Conservation (phyloP, 1,140 invertebrate species). For the Acromyrmex echinatior region DNA sequence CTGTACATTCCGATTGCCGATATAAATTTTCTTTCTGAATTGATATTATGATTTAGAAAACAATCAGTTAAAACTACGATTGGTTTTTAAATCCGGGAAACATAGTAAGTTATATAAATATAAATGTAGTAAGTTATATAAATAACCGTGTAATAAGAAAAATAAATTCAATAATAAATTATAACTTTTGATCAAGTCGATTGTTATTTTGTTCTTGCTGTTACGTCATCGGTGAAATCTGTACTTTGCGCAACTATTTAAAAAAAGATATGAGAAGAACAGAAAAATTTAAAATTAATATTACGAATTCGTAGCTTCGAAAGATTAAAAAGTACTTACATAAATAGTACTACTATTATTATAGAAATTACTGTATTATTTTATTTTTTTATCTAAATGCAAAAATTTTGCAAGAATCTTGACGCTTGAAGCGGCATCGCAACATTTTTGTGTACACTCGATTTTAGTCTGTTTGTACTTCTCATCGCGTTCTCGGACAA, state of each 20-base stretch:
- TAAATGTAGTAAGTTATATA: too few relatives aligned
- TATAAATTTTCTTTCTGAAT: not conserved
- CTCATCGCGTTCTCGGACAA: not conserved
- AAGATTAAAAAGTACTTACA: not conserved
- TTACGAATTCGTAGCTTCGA: not conserved
- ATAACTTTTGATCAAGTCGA: not conserved
- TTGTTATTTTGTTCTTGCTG: too few relatives aligned
- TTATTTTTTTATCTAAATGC: not conserved
- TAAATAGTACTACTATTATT: not conserved
- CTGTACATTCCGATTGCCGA: not conserved
- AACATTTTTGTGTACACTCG: not conserved
- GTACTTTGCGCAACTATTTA: not conserved
- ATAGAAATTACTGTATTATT: conserved; percentile 2
- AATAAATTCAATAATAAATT: conserved; percentile 4
- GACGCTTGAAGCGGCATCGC: not conserved
- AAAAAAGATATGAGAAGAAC: not conserved
- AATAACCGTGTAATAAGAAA: not conserved
- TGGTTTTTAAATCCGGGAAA: too few relatives aligned
- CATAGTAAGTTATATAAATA: not conserved
- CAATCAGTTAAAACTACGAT: not conserved
- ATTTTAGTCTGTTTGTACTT: not conserved
- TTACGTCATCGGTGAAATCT: not conserved
- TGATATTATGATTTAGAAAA: not conserved
- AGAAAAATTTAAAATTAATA: not conserved
- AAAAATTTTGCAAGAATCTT: not conserved